Evolutionary conservation across 2,113 vertebrate species (phyloP).

Genomic region (Gymnogyps californianus): DNA sequence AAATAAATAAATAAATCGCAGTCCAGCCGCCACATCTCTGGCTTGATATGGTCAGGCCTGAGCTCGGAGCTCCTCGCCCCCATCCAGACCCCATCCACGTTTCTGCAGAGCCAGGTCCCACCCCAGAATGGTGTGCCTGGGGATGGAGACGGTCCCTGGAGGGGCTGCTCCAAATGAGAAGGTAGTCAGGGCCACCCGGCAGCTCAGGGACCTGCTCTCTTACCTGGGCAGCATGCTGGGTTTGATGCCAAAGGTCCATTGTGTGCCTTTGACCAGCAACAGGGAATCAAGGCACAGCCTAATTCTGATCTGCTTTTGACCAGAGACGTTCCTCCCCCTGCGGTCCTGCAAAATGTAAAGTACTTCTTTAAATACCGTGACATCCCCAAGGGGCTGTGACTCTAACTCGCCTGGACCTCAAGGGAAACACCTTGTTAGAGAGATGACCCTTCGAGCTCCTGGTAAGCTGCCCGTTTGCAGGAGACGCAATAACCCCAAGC

Average conservation of each 20-base stretch:
- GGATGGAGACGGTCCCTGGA: neutral
- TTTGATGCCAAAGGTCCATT: neutral
- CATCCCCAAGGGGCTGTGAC: neutral
- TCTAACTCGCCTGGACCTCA: neutral
- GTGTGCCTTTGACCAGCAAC: neutral
- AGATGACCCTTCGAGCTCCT: neutral
- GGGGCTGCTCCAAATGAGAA: neutral
- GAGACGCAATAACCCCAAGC: neutral
- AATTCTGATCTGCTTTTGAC: neutral
- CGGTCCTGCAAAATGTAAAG: neutral
- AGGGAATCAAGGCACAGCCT: neutral
- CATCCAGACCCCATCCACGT: neutral
- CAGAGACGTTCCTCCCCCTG: neutral
- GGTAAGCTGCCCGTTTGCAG: rapidly evolving
- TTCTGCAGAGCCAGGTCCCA: neutral
- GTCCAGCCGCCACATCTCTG: neutral
- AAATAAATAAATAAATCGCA: neutral
- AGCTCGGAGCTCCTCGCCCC: neutral
- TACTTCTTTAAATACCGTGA: neutral
- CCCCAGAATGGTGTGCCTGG: neutral
- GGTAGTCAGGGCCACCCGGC: neutral
- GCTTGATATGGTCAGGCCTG: neutral
- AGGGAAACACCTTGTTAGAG: neutral
- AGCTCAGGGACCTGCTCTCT: neutral
- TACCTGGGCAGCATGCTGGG: neutral